Base-by-base conservation (phyloP, 2,797 vertebrate species). In the Sebastes variabilis region DNA sequence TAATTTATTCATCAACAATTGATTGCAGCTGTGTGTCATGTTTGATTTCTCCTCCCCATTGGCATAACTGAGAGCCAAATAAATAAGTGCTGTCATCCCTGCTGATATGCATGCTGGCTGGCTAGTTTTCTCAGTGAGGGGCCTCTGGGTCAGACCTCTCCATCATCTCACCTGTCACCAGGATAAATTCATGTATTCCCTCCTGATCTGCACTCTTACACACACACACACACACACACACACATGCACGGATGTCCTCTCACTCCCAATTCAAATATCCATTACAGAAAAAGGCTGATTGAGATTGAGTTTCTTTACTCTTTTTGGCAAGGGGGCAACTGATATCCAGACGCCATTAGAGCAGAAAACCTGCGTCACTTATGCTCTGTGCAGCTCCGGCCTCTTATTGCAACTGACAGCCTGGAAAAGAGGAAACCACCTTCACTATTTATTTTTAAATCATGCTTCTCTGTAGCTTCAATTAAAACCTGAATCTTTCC, bases 201-300 rank as follows among this genome's bases (percentile, higher is more conserved):
- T 75, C 22, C 52, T 29, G 22, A 68, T 34, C 55, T 38, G 25
- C 81, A 61, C 72, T 70, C 78, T 36, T 46, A 46, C 42, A 18
- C 42, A 46, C 42, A 18, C 38, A 42, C 8, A 16, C 14, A 18
- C 52, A 24, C 24, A 24, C 24, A 24, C 24, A 24, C 24, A 24
- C 24, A 72, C 66, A 66, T 6, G 18, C 73, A 81, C 32, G 56
- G 11, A 62, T 20, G 27, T 65, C 66, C 79, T 75, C 42, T 83
- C 66, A 46, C 67, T 68, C 58, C 70, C 80, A 79, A 83, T 85
- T 87, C 75, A 87, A 79, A 89, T 86, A 92, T 88, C 91, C 87
- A 92, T 90, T 90, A 84, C 60, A 72, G 79, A 74, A 74, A 24
- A 71, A 54, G 66, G 65, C 77, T 87, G 87, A 92, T 92, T 87